A percentile compares a stretch with the other conserved stretches of the same genome.
Evolutionary conservation across 2,113 vertebrate species (phyloP).

Genomic region (zebrafish (Danio rerio)): GRCz12tu NC_133182.1:38194501-38195000

Average conservation of each 20-base stretch:
- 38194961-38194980: constrained; percentile 35
- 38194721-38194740: neutral
- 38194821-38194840: no score
- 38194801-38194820: no score
- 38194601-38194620: no score
- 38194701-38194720: neutral
- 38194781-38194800: no score
- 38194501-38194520: neutral
- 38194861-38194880: no score
- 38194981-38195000: constrained; percentile 51
- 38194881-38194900: no score
- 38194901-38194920: no score
- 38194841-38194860: no score
- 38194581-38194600: neutral
- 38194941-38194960: neutral
- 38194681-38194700: neutral
- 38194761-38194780: no score
- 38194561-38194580: neutral
- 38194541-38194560: neutral
- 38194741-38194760: neutral
- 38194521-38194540: neutral
- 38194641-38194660: neutral
- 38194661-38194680: neutral
- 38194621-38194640: neutral
- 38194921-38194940: no score